A percentile compares a stretch with the other conserved stretches of the same genome.
Evolutionary conservation across 2,888 invertebrate species (phyloP).

Genomic region (Helicoverpa assulta): DNA sequence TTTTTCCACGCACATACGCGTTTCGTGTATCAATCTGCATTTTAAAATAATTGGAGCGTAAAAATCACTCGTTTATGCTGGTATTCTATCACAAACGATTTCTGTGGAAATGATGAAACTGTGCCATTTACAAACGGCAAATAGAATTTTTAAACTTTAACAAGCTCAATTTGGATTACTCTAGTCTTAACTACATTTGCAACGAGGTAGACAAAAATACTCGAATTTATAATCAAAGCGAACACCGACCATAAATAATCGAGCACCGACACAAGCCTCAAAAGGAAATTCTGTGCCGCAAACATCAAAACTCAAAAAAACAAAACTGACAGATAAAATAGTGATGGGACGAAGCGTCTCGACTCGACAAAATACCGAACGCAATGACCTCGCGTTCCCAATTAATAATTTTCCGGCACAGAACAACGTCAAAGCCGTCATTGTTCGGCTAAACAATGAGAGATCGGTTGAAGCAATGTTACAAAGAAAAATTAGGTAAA

Average conservation of each 20-base stretch:
- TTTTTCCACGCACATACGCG: neutral
- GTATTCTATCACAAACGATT: slow-evolving; percentile 22
- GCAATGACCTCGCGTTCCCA: slow-evolving; percentile 70
- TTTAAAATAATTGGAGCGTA: slow-evolving; percentile 54
- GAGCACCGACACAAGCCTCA: slow-evolving; percentile 15
- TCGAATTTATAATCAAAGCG: slow-evolving; percentile 26
- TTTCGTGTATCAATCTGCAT: slow-evolving; percentile 24
- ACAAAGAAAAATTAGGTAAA: slow-evolving; percentile 84
- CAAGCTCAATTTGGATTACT: neutral
- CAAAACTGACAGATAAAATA: slow-evolving; percentile 36
- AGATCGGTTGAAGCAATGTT: slow-evolving; percentile 72
- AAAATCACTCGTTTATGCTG: slow-evolving; percentile 41
- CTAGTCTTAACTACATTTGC: neutral
- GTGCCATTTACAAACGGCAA: neutral
- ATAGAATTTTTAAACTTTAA: neutral
- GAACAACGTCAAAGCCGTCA: slow-evolving; percentile 69
- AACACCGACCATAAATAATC: slow-evolving; percentile 42
- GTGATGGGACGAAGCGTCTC: slow-evolving; percentile 50
- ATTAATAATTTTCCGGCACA: slow-evolving; percentile 78
- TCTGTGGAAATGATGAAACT: slow-evolving; percentile 9
- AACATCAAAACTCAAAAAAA: slow-evolving; percentile 41
- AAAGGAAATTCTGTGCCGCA: slow-evolving; percentile 40
- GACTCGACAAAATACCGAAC: slow-evolving; percentile 58
- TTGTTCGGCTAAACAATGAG: slow-evolving; percentile 81
- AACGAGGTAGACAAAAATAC: neutral